phyloP scores from a whole-genome alignment of 2,888 invertebrate genomes.

The Teinopalpus imperialis region DNA sequence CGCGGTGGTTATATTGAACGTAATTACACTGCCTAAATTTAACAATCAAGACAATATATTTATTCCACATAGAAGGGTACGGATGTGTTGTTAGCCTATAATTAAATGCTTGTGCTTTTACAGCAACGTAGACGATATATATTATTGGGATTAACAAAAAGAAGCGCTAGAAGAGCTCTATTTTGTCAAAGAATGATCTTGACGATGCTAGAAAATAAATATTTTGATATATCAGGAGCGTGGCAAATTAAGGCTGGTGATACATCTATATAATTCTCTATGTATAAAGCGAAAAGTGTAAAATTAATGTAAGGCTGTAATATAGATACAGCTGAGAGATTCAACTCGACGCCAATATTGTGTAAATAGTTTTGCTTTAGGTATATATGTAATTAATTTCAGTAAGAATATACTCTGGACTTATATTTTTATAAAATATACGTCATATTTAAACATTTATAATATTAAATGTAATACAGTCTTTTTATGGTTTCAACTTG shows the following conservation, averaged over 20 bases:
- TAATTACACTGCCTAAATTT: background rate
- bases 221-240: conserved; percentile 44
- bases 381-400: background rate
- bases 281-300: conserved; percentile 42
- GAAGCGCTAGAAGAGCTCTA: conserved; percentile 41
- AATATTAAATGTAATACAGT: no score
- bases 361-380: conserved; percentile 4
- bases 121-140: no score
- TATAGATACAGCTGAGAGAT: conserved; percentile 59
- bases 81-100: background rate
- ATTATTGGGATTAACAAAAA: no score
- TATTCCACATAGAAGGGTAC: no score
- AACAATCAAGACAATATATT: conserved; percentile 1
- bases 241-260: conserved; percentile 76
- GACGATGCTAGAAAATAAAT: conserved; percentile 30
- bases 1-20: no score
- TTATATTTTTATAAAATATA: no score
- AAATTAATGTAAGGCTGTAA: conserved; percentile 56
- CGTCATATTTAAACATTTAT: no score
- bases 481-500: no score
- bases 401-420: background rate
- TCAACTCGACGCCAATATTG: conserved; percentile 55
- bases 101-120: background rate
- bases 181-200: conserved; percentile 38
- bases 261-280: conserved; percentile 58